Conservation (phyloP, 2,797 vertebrate species). For the Netta rufina region DNA sequence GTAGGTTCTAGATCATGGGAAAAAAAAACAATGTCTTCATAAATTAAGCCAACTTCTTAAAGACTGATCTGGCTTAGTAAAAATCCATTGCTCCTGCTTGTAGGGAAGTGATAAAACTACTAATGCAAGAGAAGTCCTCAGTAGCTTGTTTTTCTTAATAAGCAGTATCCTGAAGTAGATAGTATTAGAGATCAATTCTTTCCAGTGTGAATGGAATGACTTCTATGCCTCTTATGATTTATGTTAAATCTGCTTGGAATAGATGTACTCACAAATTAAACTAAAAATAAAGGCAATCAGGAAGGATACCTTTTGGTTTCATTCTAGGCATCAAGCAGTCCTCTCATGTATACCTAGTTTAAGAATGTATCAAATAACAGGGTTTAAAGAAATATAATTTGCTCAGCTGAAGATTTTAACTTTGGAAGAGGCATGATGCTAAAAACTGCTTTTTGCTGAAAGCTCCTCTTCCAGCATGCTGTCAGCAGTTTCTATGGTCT, state of each 20-base stretch:
- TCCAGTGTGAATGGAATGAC: neutral
- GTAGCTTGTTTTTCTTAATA: neutral
- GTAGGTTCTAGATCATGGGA: too few species aligned
- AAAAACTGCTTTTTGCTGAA: neutral
- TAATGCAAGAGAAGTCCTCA: neutral
- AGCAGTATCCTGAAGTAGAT: neutral
- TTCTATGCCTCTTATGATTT: neutral
- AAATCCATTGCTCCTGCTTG: neutral
- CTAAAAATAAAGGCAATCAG: neutral
- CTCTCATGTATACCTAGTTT: neutral
- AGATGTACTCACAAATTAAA: too few species aligned
- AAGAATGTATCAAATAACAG: neutral
- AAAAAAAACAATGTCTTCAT: too few species aligned
- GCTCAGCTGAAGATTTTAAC: neutral
- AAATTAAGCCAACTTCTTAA: neutral
- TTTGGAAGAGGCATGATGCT: neutral
- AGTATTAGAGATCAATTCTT: neutral
- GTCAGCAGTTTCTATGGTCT: neutral
- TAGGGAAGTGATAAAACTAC: neutral
- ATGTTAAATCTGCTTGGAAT: neutral
- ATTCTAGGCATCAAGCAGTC: neutral
- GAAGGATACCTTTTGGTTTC: neutral
- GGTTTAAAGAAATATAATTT: neutral
- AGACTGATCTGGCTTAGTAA: neutral
- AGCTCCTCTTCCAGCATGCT: neutral